Percentiles rank a stretch among this genome's conserved stretches.
Conservation (phyloP, 2,888 invertebrate species). For the Hemistola chrysoprasaria region DNA sequence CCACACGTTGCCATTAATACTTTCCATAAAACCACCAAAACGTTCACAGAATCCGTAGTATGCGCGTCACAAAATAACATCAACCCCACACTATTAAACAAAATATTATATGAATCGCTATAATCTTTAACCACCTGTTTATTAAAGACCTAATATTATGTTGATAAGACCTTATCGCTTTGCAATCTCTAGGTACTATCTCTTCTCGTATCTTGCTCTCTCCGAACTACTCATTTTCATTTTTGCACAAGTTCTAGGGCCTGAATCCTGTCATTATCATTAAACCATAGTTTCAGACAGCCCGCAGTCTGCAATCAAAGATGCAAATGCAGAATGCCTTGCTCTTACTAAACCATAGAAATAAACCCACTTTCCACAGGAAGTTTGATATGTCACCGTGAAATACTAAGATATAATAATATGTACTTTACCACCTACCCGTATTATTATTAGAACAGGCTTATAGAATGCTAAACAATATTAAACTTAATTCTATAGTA, state of each 20-base stretch:
- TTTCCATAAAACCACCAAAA: no score
- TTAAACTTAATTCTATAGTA: background rate
- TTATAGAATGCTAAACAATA: background rate
- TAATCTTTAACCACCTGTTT: no score
- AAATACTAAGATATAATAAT: constrained; percentile 18
- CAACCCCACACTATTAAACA: no score
- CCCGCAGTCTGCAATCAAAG: constrained; percentile 12
- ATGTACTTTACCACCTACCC: constrained; percentile 6
- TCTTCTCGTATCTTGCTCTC: no score
- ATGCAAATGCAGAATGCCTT: constrained; percentile 11
- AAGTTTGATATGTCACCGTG: constrained; percentile 31
- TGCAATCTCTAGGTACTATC: no score
- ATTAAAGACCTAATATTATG: no score
- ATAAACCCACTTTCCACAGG: constrained; percentile 44
- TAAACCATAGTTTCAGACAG: constrained; percentile 1
- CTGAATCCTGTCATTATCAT: constrained; percentile 4
- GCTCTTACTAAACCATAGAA: constrained; percentile 33
- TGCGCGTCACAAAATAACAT: no score
- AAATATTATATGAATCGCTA: no score
- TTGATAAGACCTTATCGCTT: no score
- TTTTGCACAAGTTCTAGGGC: background rate
- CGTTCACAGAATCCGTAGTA: no score
- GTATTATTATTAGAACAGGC: constrained; percentile 6
- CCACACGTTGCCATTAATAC: no score
- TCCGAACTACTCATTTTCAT: no score